A percentile compares a stretch with the other conserved stretches of the same genome.
phyloP scores from a whole-genome alignment of 1,140 invertebrate species.

The Euglossa dilemma region DNA sequence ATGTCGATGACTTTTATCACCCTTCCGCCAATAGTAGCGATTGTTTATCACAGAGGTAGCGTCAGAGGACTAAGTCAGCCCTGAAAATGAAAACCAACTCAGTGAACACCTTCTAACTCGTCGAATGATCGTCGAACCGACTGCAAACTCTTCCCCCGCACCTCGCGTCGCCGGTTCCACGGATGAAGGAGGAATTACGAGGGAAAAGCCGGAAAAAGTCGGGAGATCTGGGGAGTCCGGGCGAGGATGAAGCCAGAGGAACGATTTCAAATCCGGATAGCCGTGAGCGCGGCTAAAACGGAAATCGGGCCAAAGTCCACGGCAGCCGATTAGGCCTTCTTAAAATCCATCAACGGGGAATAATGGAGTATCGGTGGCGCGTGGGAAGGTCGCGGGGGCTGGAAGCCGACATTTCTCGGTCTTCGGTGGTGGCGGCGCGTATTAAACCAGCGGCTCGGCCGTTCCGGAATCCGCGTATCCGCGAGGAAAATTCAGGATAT shows the following conservation, averaged over 20 bases:
- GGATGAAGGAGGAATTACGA: background rate
- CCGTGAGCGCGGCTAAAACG: background rate
- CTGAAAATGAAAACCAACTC: too few species aligned
- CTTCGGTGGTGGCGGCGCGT: slow-evolving; percentile 59
- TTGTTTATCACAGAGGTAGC: too few species aligned
- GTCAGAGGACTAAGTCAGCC: too few species aligned
- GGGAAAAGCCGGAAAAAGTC: background rate
- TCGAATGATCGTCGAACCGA: too few species aligned
- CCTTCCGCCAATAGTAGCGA: too few species aligned
- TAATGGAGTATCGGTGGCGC: background rate
- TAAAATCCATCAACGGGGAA: slow-evolving; percentile 29
- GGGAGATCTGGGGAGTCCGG: too few species aligned
- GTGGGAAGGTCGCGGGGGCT: slow-evolving; percentile 31
- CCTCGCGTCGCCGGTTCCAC: too few species aligned
- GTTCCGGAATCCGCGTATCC: slow-evolving; percentile 44
- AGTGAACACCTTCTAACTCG: too few species aligned
- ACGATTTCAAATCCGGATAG: slow-evolving; percentile 31
- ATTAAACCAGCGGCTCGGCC: slow-evolving; percentile 54
- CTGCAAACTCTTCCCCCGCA: too few species aligned
- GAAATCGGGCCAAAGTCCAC: background rate
- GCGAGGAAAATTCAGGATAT: slow-evolving; percentile 46
- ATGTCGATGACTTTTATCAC: too few species aligned
- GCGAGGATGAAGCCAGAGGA: background rate
- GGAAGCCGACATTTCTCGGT: slow-evolving; percentile 74
- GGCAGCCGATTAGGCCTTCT: slow-evolving; percentile 13